Evolutionary conservation across 2,113 vertebrate genomes (phyloP).

Genomic region (Holacanthus passer): DNA sequence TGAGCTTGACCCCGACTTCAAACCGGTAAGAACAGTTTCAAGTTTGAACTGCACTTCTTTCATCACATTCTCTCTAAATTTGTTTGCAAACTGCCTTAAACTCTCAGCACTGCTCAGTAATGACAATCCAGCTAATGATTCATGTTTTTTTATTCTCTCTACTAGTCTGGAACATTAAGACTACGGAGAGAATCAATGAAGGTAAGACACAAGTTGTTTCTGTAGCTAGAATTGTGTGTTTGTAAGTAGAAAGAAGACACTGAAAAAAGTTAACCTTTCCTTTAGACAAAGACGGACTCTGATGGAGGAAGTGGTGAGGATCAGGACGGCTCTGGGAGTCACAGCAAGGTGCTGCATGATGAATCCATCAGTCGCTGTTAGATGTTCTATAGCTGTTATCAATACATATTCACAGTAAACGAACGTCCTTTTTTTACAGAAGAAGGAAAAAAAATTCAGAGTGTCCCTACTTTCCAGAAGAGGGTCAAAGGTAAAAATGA

Average conservation of each 20-base stretch:
- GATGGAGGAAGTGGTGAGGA: constrained; percentile 66
- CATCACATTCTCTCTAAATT: background rate
- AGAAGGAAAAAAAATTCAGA: constrained; percentile 64
- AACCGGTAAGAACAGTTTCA: constrained; percentile 74
- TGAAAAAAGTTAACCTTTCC: background rate
- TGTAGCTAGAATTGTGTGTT: background rate
- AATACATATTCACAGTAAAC: background rate
- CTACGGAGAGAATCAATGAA: constrained; percentile 77
- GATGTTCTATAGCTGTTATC: background rate
- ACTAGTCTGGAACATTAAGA: constrained; percentile 75
- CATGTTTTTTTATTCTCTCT: background rate
- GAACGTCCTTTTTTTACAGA: constrained; percentile 60
- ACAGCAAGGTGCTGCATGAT: constrained; percentile 31
- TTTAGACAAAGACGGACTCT: constrained; percentile 21
- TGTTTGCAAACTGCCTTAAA: background rate
- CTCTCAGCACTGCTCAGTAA: background rate
- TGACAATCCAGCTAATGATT: background rate
- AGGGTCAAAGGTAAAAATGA: constrained; percentile 76
- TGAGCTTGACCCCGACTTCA: constrained; percentile 74
- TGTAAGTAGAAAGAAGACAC: background rate
- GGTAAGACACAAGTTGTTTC: constrained; percentile 45
- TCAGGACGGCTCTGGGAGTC: constrained; percentile 23
- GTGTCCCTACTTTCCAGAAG: constrained; percentile 61
- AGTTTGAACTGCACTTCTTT: background rate
- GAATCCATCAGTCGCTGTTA: background rate